Base-by-base conservation (phyloP, 2,797 vertebrate species). In the Phoebastria nigripes region DNA sequence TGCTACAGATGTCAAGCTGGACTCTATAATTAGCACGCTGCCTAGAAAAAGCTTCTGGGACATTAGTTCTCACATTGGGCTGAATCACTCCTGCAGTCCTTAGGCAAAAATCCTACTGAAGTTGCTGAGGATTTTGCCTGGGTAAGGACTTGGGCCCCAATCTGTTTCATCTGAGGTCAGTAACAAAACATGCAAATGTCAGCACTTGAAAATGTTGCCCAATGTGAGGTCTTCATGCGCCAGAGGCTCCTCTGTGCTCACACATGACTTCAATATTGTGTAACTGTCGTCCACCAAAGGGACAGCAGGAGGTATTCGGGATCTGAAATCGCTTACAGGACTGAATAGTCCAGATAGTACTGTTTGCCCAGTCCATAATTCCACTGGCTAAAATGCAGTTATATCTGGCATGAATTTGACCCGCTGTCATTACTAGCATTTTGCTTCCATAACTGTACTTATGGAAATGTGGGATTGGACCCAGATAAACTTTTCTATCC, bases 11-110 rank as follows among this genome's bases (percentile, higher is more conserved):
- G 90, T 90, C 41, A 9, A 87, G 58, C 31, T 70, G 9, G 26
- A 39, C 78, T 10, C 91, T 95, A 41, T 95, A 84, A 89, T 96
- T 96, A 90, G 77, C 47, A 8, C 8, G 6, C 47, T 91, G 93
- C 67, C 86, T 87, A 55, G 88, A 80, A 94, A 76, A 96, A 91
- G 24, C 63, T 86, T 71, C 72, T 55, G 66, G 87, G 93, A 94
- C 73, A 42, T 82, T 35, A 72, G 42, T 79, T 79, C 62, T 86
- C 55, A 66, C 77, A 26, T 47, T 51, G 41, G 82, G 39, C 94
- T 91, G 80, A 91, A 94, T 94, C 66, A 90, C n/a, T 90, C 52
- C 66, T 59, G 42, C 58, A 58, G 35, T 54, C 65, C 65, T 79
- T 9, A 73, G 82, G 70, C 69, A 90, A 82, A 92, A 94, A 55